Base-by-base conservation (phyloP, 1,140 invertebrate genomes). In the Zaprionus nigranus region DNA sequence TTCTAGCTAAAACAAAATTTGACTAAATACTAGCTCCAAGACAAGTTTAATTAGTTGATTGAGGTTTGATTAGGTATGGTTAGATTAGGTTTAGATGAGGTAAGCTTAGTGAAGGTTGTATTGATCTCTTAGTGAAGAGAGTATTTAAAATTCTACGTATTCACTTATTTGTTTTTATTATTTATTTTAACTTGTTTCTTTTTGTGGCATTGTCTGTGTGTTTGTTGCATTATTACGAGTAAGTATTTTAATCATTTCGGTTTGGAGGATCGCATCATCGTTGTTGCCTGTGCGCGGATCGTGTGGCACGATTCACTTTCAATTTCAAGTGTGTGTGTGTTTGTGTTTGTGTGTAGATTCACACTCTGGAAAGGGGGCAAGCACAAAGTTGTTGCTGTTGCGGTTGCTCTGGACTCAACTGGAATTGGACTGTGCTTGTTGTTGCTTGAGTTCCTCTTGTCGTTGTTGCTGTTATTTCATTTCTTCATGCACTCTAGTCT, bases 301-400 rank as follows among this genome's bases (percentile, higher is more conserved):
- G 84, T 88, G 84, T 88, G 81, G 84, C 84, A 88, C 84, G 84
- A 88, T 88, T 88, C 84, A 88, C 84, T 88, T 88, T 88, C 84
- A 90, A 81, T 88, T 88, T 88, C 84, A 88, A 80, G 46, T 1
- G 1, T 5, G 20, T 24, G 46, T 51, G 20, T 51, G 20, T 40
- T 60, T 56, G 26, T 43, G 30, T 53, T 20, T 64, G 54, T 26
- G 12, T 46, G 38, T 38, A 38, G 36, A 59, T 69, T 85, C 75
- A 81, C 82, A 81, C 82, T 69, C 70, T 67, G 57, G 75, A 65
- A 62, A 59, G 65, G 26, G 34, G 59, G 24, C 46, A 49, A 53
- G 30, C 20, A 30, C 40, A 54, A 24, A 36, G 20, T 22, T 46
- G 56, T 28, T 56, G 22, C 53, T 57, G 51, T 40, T 67, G 58